A percentile compares a stretch with the other conserved stretches of the same genome.
Conservation (phyloP, 2,113 vertebrate genomes). For the Ovis canadensis region DNA sequence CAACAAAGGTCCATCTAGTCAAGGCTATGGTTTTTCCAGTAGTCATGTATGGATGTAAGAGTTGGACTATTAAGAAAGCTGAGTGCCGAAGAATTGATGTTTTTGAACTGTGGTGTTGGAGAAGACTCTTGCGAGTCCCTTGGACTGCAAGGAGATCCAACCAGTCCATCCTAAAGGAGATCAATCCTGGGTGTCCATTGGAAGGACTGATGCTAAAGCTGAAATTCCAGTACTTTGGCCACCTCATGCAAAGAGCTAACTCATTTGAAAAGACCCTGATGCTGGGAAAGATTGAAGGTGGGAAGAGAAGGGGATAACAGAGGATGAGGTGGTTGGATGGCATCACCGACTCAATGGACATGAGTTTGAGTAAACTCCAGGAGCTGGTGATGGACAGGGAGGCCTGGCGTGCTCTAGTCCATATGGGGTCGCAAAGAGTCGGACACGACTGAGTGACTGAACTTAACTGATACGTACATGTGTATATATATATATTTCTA, state of each 20-base stretch:
- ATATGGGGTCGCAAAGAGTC: fast-evolving
- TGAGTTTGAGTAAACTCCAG: background rate
- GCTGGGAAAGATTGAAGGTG: background rate
- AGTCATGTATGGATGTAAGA: background rate
- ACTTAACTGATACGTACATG: background rate
- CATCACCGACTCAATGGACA: background rate
- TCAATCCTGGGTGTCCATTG: background rate
- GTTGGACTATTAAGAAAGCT: background rate
- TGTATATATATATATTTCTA: background rate
- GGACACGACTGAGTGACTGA: fast-evolving
- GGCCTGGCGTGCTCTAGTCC: fast-evolving
- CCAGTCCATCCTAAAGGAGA: background rate
- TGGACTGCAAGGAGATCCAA: background rate
- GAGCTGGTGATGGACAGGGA: background rate
- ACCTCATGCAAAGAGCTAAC: background rate
- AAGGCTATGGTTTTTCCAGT: background rate
- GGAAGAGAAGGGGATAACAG: background rate
- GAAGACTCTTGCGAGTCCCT: background rate
- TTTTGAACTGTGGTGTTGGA: background rate
- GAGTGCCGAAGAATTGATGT: background rate
- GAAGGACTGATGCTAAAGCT: background rate
- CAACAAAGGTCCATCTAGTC: background rate
- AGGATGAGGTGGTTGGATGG: background rate
- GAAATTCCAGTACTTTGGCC: background rate
- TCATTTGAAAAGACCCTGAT: background rate